Evolutionary conservation across 2,888 invertebrate genomes (phyloP), one percentile per base, ranked within the genome.

Genomic region (Xylocampa areola): DNA sequence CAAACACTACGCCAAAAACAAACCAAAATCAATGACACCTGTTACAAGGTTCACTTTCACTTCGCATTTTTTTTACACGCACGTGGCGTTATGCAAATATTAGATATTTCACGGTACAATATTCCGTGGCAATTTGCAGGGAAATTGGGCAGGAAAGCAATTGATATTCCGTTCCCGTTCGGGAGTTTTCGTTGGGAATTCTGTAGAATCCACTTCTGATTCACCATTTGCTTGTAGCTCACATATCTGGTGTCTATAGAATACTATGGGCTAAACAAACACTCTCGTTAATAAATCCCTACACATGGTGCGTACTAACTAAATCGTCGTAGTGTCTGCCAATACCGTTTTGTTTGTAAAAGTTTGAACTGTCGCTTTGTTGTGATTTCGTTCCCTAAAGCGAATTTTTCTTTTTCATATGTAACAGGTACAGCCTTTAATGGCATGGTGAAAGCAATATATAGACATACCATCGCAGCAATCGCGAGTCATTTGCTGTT

Each of bases 141-240:
- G 85, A 90, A 91, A 90, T 91, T 90, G 90, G 87, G 82, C 86
- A 84, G 87, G 84, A 84, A 82, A 85, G 83, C 89, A 85, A 90
- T 92, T 92, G 90, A 89, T 91, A 92, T 91, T 91, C 91, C 77
- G 85, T 85, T 87, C 89, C 84, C 89, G 91, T 89, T 86, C 82
- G 83, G 81, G 85, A 87, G 88, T 90, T 90, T 91, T 89, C 86
- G 82, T 77, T 76, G 85, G 84, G 81, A 84, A 84, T 84, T 79
- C 83, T 82, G 79, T 81, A 74, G 80, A 83, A 86, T 86, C 80
- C 81, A 84, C 82, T 85, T 81, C 81, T 85, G 86, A 87, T 85
- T 86, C 83, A 79, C 86, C 85, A 86, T 85, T 86, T 84, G 79
- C 77, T 80, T 81, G 70, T 76, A 73, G 73, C 70, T 67, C 76